phyloP scores from a whole-genome alignment of 2,113 vertebrate genomes.

The Hippocampus barbouri region DNA sequence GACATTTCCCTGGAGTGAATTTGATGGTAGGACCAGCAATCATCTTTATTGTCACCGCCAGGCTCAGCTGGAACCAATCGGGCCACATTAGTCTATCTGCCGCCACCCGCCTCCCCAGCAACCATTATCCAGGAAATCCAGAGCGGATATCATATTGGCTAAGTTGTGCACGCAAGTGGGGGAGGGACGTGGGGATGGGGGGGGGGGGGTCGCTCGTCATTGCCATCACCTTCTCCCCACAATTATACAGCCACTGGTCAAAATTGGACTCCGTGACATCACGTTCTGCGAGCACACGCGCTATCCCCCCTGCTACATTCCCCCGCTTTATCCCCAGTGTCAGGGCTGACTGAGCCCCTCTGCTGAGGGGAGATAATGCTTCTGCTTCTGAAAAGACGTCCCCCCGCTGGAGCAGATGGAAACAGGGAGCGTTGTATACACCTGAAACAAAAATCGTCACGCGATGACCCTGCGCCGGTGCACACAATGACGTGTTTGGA shows the following conservation, averaged over 20 bases:
- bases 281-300: background rate
- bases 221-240: slow-evolving; percentile 54
- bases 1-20: background rate
- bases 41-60: slow-evolving; percentile 41
- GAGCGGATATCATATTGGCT: slow-evolving; percentile 41
- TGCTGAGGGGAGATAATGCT: slow-evolving; percentile 45
- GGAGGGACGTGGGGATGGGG: background rate
- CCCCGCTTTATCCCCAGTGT: background rate
- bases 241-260: slow-evolving; percentile 45
- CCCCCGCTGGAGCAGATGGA: slow-evolving; percentile 6
- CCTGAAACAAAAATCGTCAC: slow-evolving; percentile 25
- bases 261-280: slow-evolving; percentile 39
- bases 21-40: slow-evolving; percentile 32
- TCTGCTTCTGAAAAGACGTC: slow-evolving; percentile 29
- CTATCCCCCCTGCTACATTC: background rate
- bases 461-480: slow-evolving; percentile 39
- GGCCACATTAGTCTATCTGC: slow-evolving; percentile 35
- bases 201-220: slow-evolving; percentile 36
- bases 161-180: slow-evolving; percentile 7
- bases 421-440: slow-evolving; percentile 2
- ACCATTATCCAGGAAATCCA: slow-evolving; percentile 11
- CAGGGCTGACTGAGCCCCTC: slow-evolving; percentile 22
- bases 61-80: slow-evolving; percentile 46
- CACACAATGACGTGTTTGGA: slow-evolving; percentile 42
- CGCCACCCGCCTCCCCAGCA: slow-evolving; percentile 7